Evolutionary conservation across 2,888 invertebrate genomes (phyloP).

Genomic region (Drosophila greeni): DNA sequence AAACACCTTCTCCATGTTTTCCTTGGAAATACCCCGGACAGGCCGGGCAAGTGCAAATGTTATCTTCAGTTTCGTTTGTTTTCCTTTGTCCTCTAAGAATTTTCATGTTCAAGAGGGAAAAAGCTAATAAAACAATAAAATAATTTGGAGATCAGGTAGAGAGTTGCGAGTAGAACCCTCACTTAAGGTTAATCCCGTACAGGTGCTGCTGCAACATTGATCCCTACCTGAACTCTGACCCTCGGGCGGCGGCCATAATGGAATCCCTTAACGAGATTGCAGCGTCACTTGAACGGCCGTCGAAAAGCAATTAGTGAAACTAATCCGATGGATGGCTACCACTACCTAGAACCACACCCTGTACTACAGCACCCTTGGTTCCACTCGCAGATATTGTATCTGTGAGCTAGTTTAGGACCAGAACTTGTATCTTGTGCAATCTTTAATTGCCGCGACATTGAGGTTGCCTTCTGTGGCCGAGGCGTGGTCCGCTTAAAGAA

Average conservation of each 20-base stretch:
- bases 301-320: conserved; percentile 53
- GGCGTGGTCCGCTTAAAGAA: conserved; percentile 16
- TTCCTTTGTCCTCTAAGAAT: conserved; percentile 26
- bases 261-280: conserved; percentile 64
- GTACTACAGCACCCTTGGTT: not conserved
- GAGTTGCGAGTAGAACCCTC: conserved; percentile 2
- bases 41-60: conserved; percentile 37
- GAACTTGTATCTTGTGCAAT: conserved; percentile 26
- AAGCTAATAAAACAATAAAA: conserved; percentile 67
- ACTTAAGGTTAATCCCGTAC: conserved; percentile 64
- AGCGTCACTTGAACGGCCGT: conserved; percentile 53
- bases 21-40: conserved; percentile 27
- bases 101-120: conserved; percentile 29
- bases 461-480: conserved; percentile 8
- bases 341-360: conserved; percentile 33
- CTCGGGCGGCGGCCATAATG: conserved; percentile 45
- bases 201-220: conserved; percentile 57
- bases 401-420: conserved; percentile 9
- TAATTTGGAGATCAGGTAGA: conserved; percentile 57
- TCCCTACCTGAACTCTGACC: conserved; percentile 43
- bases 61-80: conserved; percentile 20
- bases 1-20: conserved; percentile 9
- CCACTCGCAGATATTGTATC: conserved; percentile 6
- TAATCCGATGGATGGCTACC: conserved; percentile 47
- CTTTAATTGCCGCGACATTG: conserved; percentile 39